Percentiles rank a stretch among this genome's conserved stretches.
phyloP scores from a whole-genome alignment of 2,113 vertebrate species.

The Athene cunicularia region DNA sequence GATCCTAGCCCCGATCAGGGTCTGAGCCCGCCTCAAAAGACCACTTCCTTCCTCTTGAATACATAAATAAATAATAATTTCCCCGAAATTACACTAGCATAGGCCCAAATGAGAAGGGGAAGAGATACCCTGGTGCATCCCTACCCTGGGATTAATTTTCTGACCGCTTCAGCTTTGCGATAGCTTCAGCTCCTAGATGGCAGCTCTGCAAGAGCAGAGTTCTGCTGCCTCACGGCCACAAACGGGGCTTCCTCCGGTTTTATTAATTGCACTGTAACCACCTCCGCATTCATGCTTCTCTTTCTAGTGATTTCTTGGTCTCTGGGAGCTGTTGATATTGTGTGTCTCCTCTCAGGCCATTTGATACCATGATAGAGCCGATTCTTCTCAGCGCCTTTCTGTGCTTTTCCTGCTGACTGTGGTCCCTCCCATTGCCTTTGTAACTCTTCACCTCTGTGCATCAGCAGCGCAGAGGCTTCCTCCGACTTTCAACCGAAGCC shows the following conservation, averaged over 20 bases:
- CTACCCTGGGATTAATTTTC: background rate
- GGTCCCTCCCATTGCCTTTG: background rate
- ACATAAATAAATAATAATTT: rapidly evolving
- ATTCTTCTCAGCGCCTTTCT: background rate
- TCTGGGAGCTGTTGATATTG: background rate
- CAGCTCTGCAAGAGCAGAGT: background rate
- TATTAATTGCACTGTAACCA: background rate
- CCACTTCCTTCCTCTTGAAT: background rate
- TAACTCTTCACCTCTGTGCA: background rate
- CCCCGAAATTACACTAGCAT: rapidly evolving
- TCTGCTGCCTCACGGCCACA: background rate
- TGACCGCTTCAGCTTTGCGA: background rate
- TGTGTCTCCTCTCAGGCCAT: background rate
- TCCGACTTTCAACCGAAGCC: background rate
- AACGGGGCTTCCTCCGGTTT: background rate
- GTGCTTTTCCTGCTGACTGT: background rate
- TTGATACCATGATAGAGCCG: background rate
- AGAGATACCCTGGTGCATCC: background rate
- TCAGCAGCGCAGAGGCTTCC: background rate
- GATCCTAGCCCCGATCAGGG: no score
- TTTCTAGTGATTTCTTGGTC: background rate
- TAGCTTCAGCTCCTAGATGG: background rate
- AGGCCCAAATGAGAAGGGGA: background rate
- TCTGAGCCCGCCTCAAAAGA: background rate
- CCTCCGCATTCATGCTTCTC: background rate